Percentiles rank a stretch among this genome's conserved stretches.
Conservation (phyloP, 64 coral and sea anemone species). For the Dendrophyllia cribrosa region DNA sequence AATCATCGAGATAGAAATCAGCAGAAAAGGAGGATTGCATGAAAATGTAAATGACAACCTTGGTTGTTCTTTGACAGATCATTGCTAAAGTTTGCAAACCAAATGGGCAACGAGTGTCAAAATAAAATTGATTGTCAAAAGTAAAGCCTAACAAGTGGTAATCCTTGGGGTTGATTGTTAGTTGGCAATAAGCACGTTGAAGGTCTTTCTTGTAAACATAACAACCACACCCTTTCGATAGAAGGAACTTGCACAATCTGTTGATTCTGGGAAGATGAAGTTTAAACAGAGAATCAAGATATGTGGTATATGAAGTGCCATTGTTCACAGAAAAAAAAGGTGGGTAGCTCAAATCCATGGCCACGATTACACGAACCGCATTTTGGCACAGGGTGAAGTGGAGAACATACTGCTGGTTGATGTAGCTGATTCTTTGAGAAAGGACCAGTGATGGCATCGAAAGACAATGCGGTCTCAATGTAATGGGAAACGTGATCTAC, state of each 20-base stretch:
- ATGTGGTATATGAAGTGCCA: not conserved
- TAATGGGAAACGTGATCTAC: not conserved
- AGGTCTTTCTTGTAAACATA: no score
- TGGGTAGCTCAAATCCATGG: not conserved
- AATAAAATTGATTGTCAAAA: no score
- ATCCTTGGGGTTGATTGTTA: no score
- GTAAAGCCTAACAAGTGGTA: no score
- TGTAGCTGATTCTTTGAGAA: not conserved
- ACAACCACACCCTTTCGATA: no score
- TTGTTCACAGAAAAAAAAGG: not conserved
- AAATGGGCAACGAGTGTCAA: no score
- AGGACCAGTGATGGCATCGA: not conserved
- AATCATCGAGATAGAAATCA: no score
- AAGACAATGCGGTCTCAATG: not conserved
- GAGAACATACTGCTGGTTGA: not conserved
- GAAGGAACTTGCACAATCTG: not conserved
- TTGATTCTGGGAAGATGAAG: constrained; percentile 4
- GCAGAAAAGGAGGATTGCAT: no score
- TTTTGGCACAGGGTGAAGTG: constrained; percentile 5
- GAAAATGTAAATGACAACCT: no score
- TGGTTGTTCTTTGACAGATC: no score
- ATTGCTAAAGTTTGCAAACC: no score
- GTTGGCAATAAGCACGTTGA: no score
- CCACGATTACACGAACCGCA: not conserved
- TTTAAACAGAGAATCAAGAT: not conserved